A percentile compares a stretch with the other conserved stretches of the same genome.
phyloP scores from a whole-genome alignment of 2,113 vertebrate species.

The Fulica atra region DNA sequence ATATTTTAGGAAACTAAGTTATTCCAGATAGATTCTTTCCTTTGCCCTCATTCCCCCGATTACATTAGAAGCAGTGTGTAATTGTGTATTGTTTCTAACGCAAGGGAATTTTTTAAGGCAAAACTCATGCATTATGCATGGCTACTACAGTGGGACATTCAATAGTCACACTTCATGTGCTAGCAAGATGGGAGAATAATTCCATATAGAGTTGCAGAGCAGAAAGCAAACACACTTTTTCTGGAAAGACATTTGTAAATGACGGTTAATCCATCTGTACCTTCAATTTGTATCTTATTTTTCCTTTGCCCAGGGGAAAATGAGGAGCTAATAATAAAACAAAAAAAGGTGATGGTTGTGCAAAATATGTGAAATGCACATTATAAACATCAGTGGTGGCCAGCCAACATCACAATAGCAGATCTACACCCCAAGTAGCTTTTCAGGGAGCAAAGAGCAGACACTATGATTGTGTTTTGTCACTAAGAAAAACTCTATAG shows the following conservation, averaged over 20 bases:
- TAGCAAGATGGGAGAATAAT: slow-evolving; percentile 47
- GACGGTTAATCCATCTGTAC: neutral
- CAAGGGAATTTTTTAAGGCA: slow-evolving; percentile 17
- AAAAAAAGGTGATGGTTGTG: neutral
- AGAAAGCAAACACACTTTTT: neutral
- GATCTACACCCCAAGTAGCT: neutral
- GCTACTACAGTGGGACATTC: neutral
- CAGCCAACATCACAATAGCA: neutral
- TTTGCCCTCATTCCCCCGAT: neutral
- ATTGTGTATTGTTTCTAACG: slow-evolving; percentile 52
- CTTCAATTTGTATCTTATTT: neutral
- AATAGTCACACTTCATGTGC: slow-evolving; percentile 16
- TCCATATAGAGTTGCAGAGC: slow-evolving; percentile 18
- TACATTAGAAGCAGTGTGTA: slow-evolving; percentile 22
- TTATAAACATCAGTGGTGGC: neutral
- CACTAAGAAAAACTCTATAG: neutral
- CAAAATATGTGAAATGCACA: neutral
- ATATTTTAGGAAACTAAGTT: slow-evolving; percentile 58
- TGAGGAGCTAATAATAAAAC: neutral
- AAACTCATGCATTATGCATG: slow-evolving; percentile 56
- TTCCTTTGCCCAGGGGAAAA: neutral
- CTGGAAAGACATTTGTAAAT: neutral
- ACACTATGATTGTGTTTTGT: neutral
- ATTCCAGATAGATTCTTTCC: slow-evolving; percentile 29
- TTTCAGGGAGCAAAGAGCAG: neutral